A percentile compares a stretch with the other conserved stretches of the same genome.
These are phyloP conservation scores for Drosophila buzzatii DNA, from an alignment of 2,888 invertebrate species.

Conservation along the genomic window DNA sequence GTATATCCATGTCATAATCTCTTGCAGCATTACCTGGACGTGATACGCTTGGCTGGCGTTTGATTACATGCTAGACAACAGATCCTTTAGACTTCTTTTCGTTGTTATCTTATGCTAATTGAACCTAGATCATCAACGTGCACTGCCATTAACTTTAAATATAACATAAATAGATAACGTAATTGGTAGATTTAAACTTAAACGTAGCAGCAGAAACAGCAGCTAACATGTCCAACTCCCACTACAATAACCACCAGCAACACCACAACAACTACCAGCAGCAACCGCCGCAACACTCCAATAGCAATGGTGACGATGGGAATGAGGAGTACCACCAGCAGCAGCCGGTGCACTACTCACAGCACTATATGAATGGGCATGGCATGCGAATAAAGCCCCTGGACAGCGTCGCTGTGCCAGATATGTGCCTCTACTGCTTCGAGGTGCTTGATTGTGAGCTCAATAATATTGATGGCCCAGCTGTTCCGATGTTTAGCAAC, in stretches of 20 bases:
- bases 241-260: conserved; percentile 69
- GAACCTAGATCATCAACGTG: conserved; percentile 76
- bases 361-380: conserved; percentile 85
- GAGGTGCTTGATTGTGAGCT: conserved; percentile 98
- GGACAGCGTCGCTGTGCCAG: conserved; percentile 91
- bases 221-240: conserved; percentile 71
- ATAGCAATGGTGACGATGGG: conserved; percentile 60
- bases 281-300: conserved; percentile 62
- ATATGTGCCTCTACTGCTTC: conserved; percentile 99
- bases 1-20: conserved; percentile 1
- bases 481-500: conserved; percentile 96
- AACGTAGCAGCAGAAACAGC: conserved; percentile 34
- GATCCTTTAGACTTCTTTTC: conserved; percentile 47
- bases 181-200: conserved; percentile 59
- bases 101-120: conserved; percentile 65
- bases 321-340: conserved; percentile 64
- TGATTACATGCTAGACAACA: conserved; percentile 44
- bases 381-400: conserved; percentile 69
- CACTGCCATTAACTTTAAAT: conserved; percentile 80
- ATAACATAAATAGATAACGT: conserved; percentile 47
- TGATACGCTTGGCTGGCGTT: conserved; percentile 69
- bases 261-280: conserved; percentile 63
- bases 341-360: conserved; percentile 64
- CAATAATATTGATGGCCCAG: conserved; percentile 96
- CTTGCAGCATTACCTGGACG: conserved; percentile 44